Percentiles rank a stretch among this genome's conserved stretches.
Conservation (phyloP, 2,113 vertebrate genomes). For the Heteronetta atricapilla region DNA sequence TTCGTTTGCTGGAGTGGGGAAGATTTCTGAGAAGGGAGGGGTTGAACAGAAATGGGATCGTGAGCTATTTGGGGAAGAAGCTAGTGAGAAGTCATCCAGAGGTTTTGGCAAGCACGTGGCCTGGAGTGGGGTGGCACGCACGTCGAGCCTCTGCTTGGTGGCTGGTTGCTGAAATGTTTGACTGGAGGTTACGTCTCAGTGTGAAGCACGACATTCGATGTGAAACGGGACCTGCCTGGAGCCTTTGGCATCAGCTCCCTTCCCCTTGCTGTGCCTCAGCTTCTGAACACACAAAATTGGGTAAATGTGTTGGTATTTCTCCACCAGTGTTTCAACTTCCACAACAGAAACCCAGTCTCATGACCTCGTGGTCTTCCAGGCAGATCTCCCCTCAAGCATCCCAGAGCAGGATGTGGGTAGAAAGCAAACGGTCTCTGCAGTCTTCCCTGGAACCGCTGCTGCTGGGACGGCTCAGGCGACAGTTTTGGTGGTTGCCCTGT, state of each 20-base stretch:
- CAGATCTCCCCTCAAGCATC: background rate
- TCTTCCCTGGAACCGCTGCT: background rate
- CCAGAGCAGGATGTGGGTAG: background rate
- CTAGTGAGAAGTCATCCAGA: background rate
- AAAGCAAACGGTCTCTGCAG: background rate
- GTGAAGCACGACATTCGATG: background rate
- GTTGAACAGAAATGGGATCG: background rate
- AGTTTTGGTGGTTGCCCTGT: background rate
- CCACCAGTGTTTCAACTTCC: background rate
- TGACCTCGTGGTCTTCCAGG: background rate
- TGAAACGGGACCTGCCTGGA: background rate
- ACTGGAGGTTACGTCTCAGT: background rate
- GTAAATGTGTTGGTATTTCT: background rate
- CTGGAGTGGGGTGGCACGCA: rapidly evolving
- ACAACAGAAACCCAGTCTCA: background rate
- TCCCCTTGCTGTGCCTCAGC: rapidly evolving
- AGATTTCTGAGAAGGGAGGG: background rate
- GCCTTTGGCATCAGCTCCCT: background rate
- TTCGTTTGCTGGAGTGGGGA: background rate
- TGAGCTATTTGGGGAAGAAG: background rate
- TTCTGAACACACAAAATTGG: background rate
- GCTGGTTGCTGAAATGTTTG: rapidly evolving
- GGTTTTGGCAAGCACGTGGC: background rate
- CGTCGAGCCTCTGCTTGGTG: background rate
- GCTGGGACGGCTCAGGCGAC: rapidly evolving